Evolutionary conservation across 2,888 invertebrate genomes (phyloP).

Genomic region (Sinopyrophorus schimmeli): DNA sequence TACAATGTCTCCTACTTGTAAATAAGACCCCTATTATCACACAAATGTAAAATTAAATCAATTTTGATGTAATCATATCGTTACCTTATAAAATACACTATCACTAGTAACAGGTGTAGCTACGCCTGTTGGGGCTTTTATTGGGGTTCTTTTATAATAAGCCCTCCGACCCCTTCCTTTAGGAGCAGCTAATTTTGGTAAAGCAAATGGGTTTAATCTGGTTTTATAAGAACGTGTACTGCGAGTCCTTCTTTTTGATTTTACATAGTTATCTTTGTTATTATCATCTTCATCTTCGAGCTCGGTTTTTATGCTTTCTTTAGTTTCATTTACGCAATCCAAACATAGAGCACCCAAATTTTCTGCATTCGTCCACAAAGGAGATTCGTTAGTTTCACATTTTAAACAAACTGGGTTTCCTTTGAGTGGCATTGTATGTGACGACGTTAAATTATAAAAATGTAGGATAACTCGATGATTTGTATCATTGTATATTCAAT

Average conservation of each 20-base stretch:
- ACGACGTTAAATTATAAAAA: no score
- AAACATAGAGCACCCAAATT: slow-evolving; percentile 74
- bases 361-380: slow-evolving; percentile 76
- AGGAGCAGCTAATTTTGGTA: slow-evolving; percentile 54
- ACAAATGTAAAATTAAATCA: not conserved
- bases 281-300: slow-evolving; percentile 48
- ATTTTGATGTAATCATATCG: not conserved
- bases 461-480: no score
- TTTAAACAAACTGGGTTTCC: slow-evolving; percentile 68
- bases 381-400: slow-evolving; percentile 70
- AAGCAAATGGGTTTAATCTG: slow-evolving; percentile 53
- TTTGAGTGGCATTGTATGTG: slow-evolving; percentile 54
- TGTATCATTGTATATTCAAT: no score
- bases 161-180: slow-evolving; percentile 77
- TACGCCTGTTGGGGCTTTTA: slow-evolving; percentile 79
- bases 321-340: slow-evolving; percentile 67
- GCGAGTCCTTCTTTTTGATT: slow-evolving; percentile 64
- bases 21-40: slow-evolving; percentile 67
- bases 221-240: slow-evolving; percentile 58
- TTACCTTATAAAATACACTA: slow-evolving; percentile 73
- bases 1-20: slow-evolving; percentile 90
- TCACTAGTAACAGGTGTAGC: slow-evolving; percentile 82
- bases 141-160: slow-evolving; percentile 77
- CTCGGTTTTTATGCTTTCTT: slow-evolving; percentile 50
- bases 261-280: slow-evolving; percentile 52